Evolutionary conservation across 30 jellyfish, hydroid and myxozoan species (phyloP), one percentile per base, ranked within the genome.

Genomic region (Cassiopea xamachana): DNA sequence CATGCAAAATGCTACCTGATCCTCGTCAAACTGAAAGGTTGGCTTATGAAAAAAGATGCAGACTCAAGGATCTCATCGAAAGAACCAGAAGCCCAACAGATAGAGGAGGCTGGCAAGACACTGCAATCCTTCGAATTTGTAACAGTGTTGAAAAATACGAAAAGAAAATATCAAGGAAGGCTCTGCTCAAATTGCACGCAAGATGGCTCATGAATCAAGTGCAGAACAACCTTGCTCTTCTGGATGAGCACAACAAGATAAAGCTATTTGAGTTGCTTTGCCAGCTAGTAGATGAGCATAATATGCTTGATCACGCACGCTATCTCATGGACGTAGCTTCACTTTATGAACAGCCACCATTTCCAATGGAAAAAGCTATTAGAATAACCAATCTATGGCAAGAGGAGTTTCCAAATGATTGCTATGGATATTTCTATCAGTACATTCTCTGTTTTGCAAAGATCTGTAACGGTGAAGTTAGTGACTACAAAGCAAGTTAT

Each of bases 311-410:
- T 14, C 83, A 88, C 45, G 55, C 90, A 15, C 84, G 81, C 7
- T 78, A 78, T 15, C 75, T 88, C 1, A 67, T 88, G 86, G 76
- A 75, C 13, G 90, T 78, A 16, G 88, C 94, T 50, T 73, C 90
- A 45, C 27, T 78, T n/a, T 86, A 70, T 60, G 75, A 50, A 1
- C 2, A 44, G 50, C 60, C 88, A 14, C 88, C 90, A 10, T 48
- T 77, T 73, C 44, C 15, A n/a, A 15, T 77, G 59, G 84, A 77
- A 12, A 67, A 64, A 39, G 94, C 94, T 5, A 51, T 79, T 48
- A 18, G n/a, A 39, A 64, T 88, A 4, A 81, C 71, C 6, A 73
- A 71, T 8, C 27, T 9, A 44, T 88, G 94, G 94, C 80, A 88
- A 58, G 55, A 14, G 1, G 46, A 58, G 1, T 46, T 2, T 46